Conservation (phyloP, 2,888 invertebrate genomes). For the Phalera bucephala region DNA sequence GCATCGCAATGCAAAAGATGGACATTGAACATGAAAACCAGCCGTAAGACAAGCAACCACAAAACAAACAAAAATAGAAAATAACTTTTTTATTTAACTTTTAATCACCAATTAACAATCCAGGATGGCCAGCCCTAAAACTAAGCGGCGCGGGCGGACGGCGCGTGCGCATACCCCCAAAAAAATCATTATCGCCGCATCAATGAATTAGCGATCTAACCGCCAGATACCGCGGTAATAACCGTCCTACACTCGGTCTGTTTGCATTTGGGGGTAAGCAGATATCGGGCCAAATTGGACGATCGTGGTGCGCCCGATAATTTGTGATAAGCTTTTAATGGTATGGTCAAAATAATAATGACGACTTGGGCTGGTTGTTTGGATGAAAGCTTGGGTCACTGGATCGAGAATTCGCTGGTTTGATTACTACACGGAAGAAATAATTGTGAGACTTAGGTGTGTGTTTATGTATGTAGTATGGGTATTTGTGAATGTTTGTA, state of each 20-base stretch:
- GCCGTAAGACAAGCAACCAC: too few relatives aligned
- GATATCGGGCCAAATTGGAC: slow-evolving; percentile 4
- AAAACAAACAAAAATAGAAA: not conserved
- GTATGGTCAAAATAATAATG: too few relatives aligned
- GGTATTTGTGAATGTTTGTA: too few relatives aligned
- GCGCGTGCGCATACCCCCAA: slow-evolving; percentile 33
- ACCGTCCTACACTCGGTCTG: slow-evolving; percentile 44
- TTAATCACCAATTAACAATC: not conserved
- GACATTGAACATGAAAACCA: too few relatives aligned
- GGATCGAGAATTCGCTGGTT: too few relatives aligned
- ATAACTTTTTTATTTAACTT: not conserved
- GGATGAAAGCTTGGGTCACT: too few relatives aligned
- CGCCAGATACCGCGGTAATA: slow-evolving; percentile 51
- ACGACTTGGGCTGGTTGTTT: too few relatives aligned
- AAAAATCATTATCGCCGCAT: slow-evolving; percentile 46
- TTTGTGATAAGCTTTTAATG: slow-evolving; percentile 22
- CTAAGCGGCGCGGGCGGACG: not conserved
- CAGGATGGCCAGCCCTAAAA: not conserved
- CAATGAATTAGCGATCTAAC: slow-evolving; percentile 59
- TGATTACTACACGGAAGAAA: too few relatives aligned
- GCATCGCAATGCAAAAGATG: too few relatives aligned
- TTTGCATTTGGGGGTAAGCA: slow-evolving; percentile 33
- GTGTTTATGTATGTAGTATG: too few relatives aligned
- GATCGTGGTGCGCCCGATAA: slow-evolving; percentile 21
- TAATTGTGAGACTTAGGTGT: too few relatives aligned